Percentiles rank a stretch among this genome's conserved stretches.
Evolutionary conservation across 37 sponge, comb jelly and placozoan genomes (phyloP).

Genomic region (Crambe crambe): DNA sequence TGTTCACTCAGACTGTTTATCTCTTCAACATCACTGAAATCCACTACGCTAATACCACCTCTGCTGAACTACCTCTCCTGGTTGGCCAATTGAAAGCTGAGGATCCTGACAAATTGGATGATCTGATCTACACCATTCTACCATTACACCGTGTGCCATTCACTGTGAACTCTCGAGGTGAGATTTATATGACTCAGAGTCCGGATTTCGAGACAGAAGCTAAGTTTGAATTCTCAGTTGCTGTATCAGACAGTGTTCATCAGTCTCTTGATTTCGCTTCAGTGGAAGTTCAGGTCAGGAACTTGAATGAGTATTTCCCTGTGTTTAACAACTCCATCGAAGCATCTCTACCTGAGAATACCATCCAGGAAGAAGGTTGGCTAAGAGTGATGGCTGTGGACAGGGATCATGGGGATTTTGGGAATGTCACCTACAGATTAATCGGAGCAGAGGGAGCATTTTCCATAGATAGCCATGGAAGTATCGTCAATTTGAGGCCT

Average conservation of each 20-base stretch:
- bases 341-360: conserved; percentile 53
- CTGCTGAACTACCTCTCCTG: neutral
- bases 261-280: conserved; percentile 10
- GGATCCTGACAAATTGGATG: conserved; percentile 14
- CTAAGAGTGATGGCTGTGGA: conserved; percentile 31
- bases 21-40: conserved; percentile 27
- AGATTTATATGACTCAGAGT: conserved; percentile 24
- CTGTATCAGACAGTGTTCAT: conserved; percentile 41
- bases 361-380: conserved; percentile 18
- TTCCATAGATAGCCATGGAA: conserved; percentile 28
- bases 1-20: conserved; percentile 26
- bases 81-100: conserved; percentile 24
- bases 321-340: conserved; percentile 1
- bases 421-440: conserved; percentile 18
- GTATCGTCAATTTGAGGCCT: conserved; percentile 11
- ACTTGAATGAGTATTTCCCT: conserved; percentile 52
- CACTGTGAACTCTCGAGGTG: conserved; percentile 21
- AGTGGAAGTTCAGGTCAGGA: conserved; percentile 29
- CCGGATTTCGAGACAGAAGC: conserved; percentile 48
- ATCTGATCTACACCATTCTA: conserved; percentile 13
- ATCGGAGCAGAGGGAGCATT: conserved; percentile 17
- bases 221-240: conserved; percentile 31
- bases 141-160: conserved; percentile 17
- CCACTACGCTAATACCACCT: neutral
- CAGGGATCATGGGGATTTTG: conserved; percentile 34